These are phyloP conservation scores for Phyllotreta striolata DNA, from an alignment of 2,888 invertebrate genomes.

Conservation along the genomic window DNA sequence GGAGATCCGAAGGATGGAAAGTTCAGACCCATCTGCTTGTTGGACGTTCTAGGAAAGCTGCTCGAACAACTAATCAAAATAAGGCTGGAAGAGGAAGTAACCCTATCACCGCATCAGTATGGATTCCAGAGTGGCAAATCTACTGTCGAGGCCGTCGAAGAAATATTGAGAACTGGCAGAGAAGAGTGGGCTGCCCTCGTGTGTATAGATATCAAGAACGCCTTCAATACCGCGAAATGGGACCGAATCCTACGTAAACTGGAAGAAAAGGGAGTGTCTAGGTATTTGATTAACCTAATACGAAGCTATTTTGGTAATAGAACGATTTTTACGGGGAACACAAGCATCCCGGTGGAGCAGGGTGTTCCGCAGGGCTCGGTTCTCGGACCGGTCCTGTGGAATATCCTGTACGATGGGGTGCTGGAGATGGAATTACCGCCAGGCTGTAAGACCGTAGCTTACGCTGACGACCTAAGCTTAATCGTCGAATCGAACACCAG, in stretches of 20 bases:
- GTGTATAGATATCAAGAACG: neutral
- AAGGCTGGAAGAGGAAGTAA: neutral
- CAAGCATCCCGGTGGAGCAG: constrained; percentile 13
- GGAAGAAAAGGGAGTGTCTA: neutral
- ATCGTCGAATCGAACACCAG: too few species aligned
- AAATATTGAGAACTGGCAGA: neutral
- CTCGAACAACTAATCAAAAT: neutral
- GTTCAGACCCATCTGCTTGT: constrained; percentile 4
- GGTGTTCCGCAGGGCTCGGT: constrained; percentile 31
- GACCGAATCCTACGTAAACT: neutral
- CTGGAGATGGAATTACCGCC: constrained; percentile 10
- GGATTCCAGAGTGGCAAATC: constrained; percentile 17
- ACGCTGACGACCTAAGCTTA: constrained; percentile 37
- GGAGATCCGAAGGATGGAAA: neutral
- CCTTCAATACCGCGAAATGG: neutral
- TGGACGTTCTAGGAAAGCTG: neutral
- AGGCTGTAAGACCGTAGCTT: constrained; percentile 13
- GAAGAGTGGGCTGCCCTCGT: neutral
- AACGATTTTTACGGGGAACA: neutral
- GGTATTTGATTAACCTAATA: neutral
- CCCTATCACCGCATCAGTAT: constrained; percentile 6
- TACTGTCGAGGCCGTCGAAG: constrained; percentile 1
- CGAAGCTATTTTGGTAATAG: neutral
- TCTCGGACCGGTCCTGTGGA: constrained; percentile 27
- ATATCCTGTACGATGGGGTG: constrained; percentile 23